Base-by-base conservation (phyloP, 2,113 vertebrate genomes). In the Tympanuchus pallidicinctus region DNA sequence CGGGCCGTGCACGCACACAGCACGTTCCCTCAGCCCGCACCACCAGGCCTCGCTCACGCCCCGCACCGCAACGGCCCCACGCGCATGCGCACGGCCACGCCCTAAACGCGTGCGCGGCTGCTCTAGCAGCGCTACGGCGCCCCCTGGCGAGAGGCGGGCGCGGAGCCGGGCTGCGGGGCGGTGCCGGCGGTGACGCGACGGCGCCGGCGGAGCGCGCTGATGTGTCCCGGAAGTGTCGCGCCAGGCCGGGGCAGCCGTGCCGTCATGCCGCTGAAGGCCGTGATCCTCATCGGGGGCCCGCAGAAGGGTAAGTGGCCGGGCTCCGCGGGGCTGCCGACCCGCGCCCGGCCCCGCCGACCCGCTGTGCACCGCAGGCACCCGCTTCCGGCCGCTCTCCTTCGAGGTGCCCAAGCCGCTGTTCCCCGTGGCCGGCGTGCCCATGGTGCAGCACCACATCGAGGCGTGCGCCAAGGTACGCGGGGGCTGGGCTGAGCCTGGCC, bases 341-440 rank as follows among this genome's bases (percentile, higher is more conserved):
- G 2, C 61, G 1, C 60, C 14, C 34, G 13, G 34, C 84, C 43
- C 65, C 40, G 32, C 91, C 8, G 50, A 81, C 27, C 30, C 71
- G 13, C n/a, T 76, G 1, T 54, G 42, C 34, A 34, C 86, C 52
- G 8, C 93, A 98, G 99, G 99, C 27, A 99, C 99, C 40, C 97
- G 99, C 72, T 99, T 99, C 96, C 98, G 99, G 45, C 99, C 99
- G 43, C 97, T 99, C 86, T 99, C 99, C 10, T 99, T 99, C 86
- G 99, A 99, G 95, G 99, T 99, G 63, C 99, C 99, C 66, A 99
- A 99, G 96, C 99, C 99, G 5, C 97, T 99, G 69, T 99, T 99
- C 93, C 99, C 99, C 17, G 98, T 99, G 63, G 99, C 99, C 6
- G 77, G 99, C 4, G 99, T 99, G 36, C 98, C 99, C n/a, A 99